Evolutionary conservation across 1,140 invertebrate species (phyloP).

Genomic region (Lepidurus packardi): DNA sequence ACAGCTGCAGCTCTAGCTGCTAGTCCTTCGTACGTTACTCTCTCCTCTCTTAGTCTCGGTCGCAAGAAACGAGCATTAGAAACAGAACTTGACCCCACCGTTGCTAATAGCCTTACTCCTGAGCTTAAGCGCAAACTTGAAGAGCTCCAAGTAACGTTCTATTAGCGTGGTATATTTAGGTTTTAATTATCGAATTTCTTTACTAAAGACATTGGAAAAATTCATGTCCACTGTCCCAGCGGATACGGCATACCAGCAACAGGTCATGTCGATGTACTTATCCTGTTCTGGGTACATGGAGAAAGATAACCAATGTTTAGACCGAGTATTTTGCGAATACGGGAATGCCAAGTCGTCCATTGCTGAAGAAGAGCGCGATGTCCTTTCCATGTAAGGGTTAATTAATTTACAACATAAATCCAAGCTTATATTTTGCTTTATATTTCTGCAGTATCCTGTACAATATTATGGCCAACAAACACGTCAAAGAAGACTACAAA

Average conservation of each 20-base stretch:
- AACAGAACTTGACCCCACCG: slow-evolving; percentile 25
- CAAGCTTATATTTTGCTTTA: slow-evolving; percentile 23
- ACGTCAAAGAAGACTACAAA: slow-evolving; percentile 39
- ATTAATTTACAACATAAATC: not conserved
- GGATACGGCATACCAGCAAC: slow-evolving; percentile 36
- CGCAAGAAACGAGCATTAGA: slow-evolving; percentile 32
- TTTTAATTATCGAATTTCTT: not conserved
- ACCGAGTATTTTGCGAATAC: slow-evolving; percentile 44
- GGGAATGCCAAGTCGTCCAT: slow-evolving; percentile 46
- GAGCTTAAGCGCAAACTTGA: slow-evolving; percentile 36
- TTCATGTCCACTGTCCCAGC: slow-evolving; percentile 33
- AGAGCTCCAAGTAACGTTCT: slow-evolving; percentile 34
- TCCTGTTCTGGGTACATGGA: slow-evolving; percentile 41
- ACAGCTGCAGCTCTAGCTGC: slow-evolving; percentile 36
- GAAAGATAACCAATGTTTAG: slow-evolving; percentile 40
- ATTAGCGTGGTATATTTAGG: not conserved
- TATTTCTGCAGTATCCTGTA: slow-evolving; percentile 40
- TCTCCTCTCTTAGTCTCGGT: slow-evolving; percentile 24
- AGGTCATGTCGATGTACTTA: slow-evolving; percentile 42
- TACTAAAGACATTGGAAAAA: slow-evolving; percentile 33
- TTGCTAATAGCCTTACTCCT: slow-evolving; percentile 32
- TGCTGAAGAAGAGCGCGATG: slow-evolving; percentile 38
- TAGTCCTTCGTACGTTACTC: slow-evolving; percentile 34
- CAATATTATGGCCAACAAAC: slow-evolving; percentile 40
- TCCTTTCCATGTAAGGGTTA: slow-evolving; percentile 40